Conservation (phyloP, 1,140 invertebrate species). For the Hycleus phaleratus region DNA sequence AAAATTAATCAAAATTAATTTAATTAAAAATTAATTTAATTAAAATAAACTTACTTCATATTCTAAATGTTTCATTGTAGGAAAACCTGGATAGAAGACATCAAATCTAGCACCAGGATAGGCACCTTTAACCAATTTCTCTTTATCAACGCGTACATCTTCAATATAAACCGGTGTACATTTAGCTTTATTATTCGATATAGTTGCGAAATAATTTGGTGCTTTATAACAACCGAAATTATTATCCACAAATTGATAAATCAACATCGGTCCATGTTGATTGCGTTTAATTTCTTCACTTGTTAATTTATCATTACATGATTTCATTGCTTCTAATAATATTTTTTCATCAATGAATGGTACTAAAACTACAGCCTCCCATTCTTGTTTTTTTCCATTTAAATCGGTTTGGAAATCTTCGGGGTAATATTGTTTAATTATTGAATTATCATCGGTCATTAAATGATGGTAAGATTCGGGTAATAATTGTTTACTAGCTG, state of each 20-base stretch:
- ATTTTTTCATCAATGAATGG: conserved; percentile 89
- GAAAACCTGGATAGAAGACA: conserved; percentile 82
- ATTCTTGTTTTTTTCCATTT: conserved; percentile 92
- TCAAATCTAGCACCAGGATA: conserved; percentile 60
- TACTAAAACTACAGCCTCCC: conserved; percentile 96
- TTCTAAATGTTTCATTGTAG: conserved; percentile 74
- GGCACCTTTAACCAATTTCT: conserved; percentile 64
- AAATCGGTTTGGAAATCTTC: conserved; percentile 79
- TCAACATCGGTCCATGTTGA: conserved; percentile 73
- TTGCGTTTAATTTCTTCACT: conserved; percentile 70
- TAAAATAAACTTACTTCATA: conserved; percentile 53
- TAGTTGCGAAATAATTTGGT: conserved; percentile 59
- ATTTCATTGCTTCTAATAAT: conserved; percentile 69
- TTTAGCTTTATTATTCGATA: conserved; percentile 52
- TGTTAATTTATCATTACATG: conserved; percentile 59
- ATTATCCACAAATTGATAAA: conserved; percentile 61
- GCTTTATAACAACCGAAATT: conserved; percentile 48
- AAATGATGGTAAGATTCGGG: conserved; percentile 75
- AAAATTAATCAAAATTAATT: neutral
- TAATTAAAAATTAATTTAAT: neutral
- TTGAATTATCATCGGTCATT: conserved; percentile 74
- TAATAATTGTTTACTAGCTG: conserved; percentile 72
- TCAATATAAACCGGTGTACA: conserved; percentile 46
- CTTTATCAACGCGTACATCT: conserved; percentile 52
- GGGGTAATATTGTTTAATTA: conserved; percentile 87